Percentiles rank a stretch among this genome's conserved stretches.
These are phyloP conservation scores for Petrolisthes cinctipes DNA, from an alignment of 2,888 invertebrate genomes.

Conservation along the genomic window DNA sequence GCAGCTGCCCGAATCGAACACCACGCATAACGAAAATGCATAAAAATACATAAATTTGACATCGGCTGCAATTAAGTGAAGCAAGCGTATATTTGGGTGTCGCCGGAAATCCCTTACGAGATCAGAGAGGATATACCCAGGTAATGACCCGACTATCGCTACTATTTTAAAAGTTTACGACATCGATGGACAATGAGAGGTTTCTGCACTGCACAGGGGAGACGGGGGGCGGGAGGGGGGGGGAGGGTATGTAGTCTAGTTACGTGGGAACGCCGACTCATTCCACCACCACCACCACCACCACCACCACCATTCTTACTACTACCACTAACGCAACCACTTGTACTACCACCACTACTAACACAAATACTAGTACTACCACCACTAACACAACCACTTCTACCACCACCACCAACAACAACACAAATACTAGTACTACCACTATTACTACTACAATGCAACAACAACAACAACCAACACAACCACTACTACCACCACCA, in stretches of 20 bases:
- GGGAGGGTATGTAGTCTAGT: neutral
- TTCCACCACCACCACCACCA: no score
- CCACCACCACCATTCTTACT: no score
- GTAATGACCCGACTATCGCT: neutral
- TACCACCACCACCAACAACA: no score
- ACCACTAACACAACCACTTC: no score
- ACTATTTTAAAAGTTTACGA: conserved; percentile 22
- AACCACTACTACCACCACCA: no score
- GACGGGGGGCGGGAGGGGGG: neutral
- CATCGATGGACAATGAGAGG: conserved; percentile 21
- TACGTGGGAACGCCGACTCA: no score
- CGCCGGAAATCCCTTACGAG: conserved; percentile 33
- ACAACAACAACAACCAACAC: no score
- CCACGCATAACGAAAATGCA: neutral
- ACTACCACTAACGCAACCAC: no score
- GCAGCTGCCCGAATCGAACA: neutral
- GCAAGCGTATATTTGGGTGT: neutral
- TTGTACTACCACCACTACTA: no score
- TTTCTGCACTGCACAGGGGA: neutral
- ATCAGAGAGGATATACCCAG: conserved; percentile 10
- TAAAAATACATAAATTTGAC: neutral
- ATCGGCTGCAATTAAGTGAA: neutral
- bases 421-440: no score
- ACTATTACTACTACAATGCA: no score
- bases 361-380: no score